phyloP scores from a whole-genome alignment of 1,140 invertebrate genomes.

The Berghia stephanieae region DNA sequence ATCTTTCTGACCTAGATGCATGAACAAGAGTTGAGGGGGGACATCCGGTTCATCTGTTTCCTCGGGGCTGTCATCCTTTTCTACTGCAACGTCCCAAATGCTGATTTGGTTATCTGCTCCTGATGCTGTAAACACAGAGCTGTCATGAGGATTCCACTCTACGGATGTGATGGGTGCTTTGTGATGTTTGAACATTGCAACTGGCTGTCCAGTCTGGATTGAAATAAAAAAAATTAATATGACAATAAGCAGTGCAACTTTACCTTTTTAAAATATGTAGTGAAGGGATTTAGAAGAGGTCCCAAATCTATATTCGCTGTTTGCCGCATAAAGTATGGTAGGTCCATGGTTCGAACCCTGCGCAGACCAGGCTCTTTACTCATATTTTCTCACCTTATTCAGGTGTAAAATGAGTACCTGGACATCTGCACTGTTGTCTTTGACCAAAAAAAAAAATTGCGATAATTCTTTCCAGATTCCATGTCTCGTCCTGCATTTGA shows the following conservation, averaged over 20 bases:
- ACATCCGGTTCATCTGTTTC: conserved; percentile 74
- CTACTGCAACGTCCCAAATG: conserved; percentile 95
- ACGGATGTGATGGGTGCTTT: conserved; percentile 91
- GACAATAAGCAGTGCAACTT: neutral
- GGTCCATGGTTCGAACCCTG: too few species aligned
- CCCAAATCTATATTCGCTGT: too few species aligned
- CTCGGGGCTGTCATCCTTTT: conserved; percentile 75
- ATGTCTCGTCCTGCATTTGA: too few species aligned
- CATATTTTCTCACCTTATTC: too few species aligned
- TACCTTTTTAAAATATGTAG: too few species aligned
- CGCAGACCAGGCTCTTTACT: too few species aligned
- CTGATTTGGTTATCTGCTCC: conserved; percentile 96
- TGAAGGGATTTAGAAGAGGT: too few species aligned
- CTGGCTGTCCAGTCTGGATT: conserved; percentile 74
- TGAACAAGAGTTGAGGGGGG: conserved; percentile 95
- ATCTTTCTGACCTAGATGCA: conserved; percentile 97
- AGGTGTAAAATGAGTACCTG: too few species aligned
- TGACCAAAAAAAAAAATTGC: too few species aligned
- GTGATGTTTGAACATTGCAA: conserved; percentile 94
- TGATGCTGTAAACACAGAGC: conserved; percentile 90
- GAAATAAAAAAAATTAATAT: conserved; percentile 26
- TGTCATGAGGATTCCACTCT: conserved; percentile 95
- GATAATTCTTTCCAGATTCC: too few species aligned
- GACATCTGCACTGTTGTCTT: too few species aligned
- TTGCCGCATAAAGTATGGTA: too few species aligned